Percentiles rank a stretch among this genome's conserved stretches.
These are phyloP conservation scores for Germaria angustata DNA, from an alignment of 2,888 invertebrate species.

Conservation along the genomic window DNA sequence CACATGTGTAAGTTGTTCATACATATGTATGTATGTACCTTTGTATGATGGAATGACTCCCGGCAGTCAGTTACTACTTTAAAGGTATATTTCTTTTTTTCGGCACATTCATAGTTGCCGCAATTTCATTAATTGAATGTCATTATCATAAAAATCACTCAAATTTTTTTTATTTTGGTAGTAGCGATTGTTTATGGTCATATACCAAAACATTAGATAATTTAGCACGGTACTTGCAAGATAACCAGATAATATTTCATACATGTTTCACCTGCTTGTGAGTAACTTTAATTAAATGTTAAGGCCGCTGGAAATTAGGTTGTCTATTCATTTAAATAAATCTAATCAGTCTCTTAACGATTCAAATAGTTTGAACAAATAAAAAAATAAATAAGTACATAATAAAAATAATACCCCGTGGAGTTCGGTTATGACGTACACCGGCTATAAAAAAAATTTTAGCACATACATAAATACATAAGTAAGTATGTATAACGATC, in stretches of 20 bases:
- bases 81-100: not conserved
- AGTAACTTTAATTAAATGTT: not conserved
- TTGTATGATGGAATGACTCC: not conserved
- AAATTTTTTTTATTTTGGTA: constrained; percentile 4
- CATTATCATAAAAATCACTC: constrained; percentile 28
- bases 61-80: not conserved
- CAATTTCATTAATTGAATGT: constrained; percentile 30
- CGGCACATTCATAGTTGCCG: not conserved
- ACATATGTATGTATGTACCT: not conserved
- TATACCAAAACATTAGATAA: constrained; percentile 21
- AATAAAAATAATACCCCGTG: no score
- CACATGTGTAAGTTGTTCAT: not conserved
- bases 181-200: constrained; percentile 33
- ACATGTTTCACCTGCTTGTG: not conserved
- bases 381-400: not conserved
- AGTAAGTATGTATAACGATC: no score
- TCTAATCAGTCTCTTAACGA: not conserved
- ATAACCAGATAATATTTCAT: not conserved
- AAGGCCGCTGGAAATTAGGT: not conserved
- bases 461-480: no score
- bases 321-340: not conserved
- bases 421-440: no score
- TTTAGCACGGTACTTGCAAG: constrained; percentile 2
- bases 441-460: no score
- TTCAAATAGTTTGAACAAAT: not conserved